phyloP scores from a whole-genome alignment of 2,113 vertebrate genomes.

The Arothron firmamentum region DNA sequence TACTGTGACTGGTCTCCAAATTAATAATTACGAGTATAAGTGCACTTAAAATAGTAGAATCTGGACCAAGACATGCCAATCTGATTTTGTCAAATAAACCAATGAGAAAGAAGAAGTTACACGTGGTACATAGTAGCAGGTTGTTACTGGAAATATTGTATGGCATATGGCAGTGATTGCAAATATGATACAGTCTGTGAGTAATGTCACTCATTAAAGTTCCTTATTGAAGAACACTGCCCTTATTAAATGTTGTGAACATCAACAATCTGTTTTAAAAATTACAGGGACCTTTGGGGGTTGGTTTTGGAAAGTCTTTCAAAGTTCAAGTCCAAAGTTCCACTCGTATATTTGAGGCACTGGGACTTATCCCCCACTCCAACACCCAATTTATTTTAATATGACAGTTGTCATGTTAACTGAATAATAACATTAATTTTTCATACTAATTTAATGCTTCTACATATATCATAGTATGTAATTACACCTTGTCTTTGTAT shows the following conservation, averaged over 20 bases:
- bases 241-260: not conserved
- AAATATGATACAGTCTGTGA: not conserved
- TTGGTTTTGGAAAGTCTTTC: constrained; percentile 4
- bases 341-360: constrained; percentile 10
- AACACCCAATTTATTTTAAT: not conserved
- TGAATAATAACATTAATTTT: not conserved
- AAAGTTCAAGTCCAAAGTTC: constrained; percentile 23
- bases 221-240: not conserved
- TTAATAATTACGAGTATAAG: not conserved
- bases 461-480: not conserved
- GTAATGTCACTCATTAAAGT: not conserved
- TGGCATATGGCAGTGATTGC: not conserved
- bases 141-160: not conserved
- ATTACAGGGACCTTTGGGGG: not conserved
- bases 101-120: not conserved
- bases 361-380: not conserved
- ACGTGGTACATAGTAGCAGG: not conserved
- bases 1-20: not conserved
- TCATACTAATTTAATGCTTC: not conserved
- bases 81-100: no score
- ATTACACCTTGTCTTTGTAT: not conserved
- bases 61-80: not conserved
- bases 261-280: not conserved
- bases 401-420: not conserved
- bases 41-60: not conserved